Evolutionary conservation across 2,113 vertebrate genomes (phyloP).

Genomic region (Lophotis ruficrista): DNA sequence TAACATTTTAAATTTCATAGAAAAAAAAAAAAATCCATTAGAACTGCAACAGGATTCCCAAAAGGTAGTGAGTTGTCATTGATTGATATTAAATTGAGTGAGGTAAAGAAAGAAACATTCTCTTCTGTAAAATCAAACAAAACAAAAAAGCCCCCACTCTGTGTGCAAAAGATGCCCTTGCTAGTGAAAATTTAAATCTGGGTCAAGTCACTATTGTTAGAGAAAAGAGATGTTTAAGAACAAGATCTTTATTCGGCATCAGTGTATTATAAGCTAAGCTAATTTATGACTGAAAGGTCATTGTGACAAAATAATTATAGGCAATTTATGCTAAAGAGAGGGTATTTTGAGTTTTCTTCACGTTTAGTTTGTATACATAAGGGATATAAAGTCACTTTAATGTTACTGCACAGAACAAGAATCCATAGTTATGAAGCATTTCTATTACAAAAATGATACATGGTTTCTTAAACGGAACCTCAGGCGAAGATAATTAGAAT

Average conservation of each 20-base stretch:
- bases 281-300: not conserved
- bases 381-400: not conserved
- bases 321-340: not conserved
- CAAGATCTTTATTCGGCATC: not conserved
- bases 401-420: not conserved
- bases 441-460: constrained; percentile 10
- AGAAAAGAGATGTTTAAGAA: not conserved
- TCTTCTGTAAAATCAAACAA: not conserved
- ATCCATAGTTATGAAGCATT: not conserved
- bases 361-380: not conserved
- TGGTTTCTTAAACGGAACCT: not conserved
- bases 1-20: not conserved
- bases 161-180: not conserved
- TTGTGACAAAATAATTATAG: not conserved
- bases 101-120: not conserved
- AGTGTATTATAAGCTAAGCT: not conserved
- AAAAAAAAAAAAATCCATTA: not conserved
- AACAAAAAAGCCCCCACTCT: not conserved
- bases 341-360: constrained; percentile 10
- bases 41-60: not conserved
- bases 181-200: not conserved
- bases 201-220: not conserved
- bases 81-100: not conserved
- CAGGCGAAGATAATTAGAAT: constrained; percentile 16
- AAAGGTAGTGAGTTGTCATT: not conserved